Evolutionary conservation across 2,888 invertebrate species (phyloP).

Genomic region (Dasypolia templi): DNA sequence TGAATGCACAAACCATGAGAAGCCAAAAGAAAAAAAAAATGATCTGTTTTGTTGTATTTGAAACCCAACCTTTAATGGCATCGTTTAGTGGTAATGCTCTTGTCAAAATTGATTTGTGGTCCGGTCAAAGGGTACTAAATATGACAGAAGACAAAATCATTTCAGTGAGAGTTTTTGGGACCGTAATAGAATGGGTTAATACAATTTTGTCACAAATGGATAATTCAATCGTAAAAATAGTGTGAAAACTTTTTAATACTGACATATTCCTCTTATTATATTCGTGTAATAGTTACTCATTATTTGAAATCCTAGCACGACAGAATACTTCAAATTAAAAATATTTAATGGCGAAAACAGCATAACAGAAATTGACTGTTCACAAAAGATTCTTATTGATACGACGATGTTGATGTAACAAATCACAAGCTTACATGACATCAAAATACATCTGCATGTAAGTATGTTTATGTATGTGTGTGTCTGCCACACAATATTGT

Average conservation of each 20-base stretch:
- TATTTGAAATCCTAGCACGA: constrained; percentile 1
- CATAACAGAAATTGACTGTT: constrained; percentile 1
- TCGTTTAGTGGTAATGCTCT: constrained; percentile 25
- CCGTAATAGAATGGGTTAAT: background rate
- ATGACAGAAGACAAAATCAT: background rate
- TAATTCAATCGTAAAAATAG: background rate
- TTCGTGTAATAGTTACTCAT: background rate
- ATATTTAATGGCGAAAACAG: background rate
- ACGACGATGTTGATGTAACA: constrained; percentile 1
- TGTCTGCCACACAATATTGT: constrained; percentile 5
- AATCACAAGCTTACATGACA: constrained; percentile 11
- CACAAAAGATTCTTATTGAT: constrained; percentile 1
- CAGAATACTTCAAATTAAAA: background rate
- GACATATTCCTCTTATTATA: background rate
- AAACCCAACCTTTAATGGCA: constrained; percentile 53
- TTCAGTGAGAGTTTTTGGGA: background rate
- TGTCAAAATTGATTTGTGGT: constrained; percentile 35
- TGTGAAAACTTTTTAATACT: background rate
- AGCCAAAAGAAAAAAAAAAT: too few relatives aligned
- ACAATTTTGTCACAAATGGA: background rate
- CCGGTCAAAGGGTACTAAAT: constrained; percentile 16
- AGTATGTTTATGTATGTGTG: background rate
- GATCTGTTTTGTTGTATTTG: constrained; percentile 62
- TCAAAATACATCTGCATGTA: background rate
- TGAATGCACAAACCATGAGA: too few relatives aligned